phyloP scores from a whole-genome alignment of 2,888 invertebrate species.

The Tanytarsus gracilentus region DNA sequence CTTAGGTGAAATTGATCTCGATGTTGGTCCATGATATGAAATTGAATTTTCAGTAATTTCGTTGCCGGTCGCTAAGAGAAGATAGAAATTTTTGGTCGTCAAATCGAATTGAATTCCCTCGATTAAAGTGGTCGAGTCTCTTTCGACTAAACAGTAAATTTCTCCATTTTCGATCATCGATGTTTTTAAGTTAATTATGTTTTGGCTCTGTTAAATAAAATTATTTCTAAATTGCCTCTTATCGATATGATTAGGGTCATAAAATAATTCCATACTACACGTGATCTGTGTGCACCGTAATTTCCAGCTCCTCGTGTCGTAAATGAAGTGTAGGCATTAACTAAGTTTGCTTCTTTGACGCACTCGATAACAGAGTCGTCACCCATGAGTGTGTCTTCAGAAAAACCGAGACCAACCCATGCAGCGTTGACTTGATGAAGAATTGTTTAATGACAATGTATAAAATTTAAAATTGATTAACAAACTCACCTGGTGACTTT shows the following conservation, averaged over 20 bases:
- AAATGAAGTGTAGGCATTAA: conserved; percentile 58
- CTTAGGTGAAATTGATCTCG: no score
- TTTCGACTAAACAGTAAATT: conserved; percentile 65
- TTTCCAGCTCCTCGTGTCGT: conserved; percentile 49
- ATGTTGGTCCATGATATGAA: no score
- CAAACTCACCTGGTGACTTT: conserved; percentile 41
- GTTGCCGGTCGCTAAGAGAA: conserved; percentile 55
- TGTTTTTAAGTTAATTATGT: conserved; percentile 55
- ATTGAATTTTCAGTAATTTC: background rate
- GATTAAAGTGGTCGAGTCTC: conserved; percentile 55
- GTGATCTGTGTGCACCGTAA: conserved; percentile 36
- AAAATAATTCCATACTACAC: no score
- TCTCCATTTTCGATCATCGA: conserved; percentile 59
- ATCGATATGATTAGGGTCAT: no score
- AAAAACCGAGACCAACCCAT: conserved; percentile 72
- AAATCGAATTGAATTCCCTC: conserved; percentile 61
- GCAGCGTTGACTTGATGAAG: no score
- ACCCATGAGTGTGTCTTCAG: conserved; percentile 71
- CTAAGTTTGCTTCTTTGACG: conserved; percentile 52
- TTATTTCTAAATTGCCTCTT: no score
- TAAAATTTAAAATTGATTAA: no score
- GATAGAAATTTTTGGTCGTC: conserved; percentile 55
- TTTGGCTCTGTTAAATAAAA: conserved; percentile 49
- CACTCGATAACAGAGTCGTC: conserved; percentile 78
- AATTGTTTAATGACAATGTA: no score